A percentile compares a stretch with the other conserved stretches of the same genome.
These are phyloP conservation scores for Elephantulus edwardii DNA, from an alignment of 2,113 vertebrate species.

Conservation along the genomic window DNA sequence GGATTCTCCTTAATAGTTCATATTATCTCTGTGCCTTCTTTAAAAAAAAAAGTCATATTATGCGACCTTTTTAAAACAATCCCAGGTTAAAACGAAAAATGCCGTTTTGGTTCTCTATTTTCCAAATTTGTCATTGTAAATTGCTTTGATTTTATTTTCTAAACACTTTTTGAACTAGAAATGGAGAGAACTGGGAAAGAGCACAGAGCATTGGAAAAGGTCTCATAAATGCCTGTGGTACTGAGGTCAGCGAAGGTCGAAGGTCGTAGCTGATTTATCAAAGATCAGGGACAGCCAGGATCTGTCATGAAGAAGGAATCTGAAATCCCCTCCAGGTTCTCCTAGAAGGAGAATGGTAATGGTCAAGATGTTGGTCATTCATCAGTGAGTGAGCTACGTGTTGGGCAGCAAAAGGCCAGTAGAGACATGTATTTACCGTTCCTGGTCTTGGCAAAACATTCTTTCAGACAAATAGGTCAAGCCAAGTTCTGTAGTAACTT, in stretches of 20 bases:
- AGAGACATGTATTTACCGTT: neutral
- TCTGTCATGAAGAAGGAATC: neutral
- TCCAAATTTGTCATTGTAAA: neutral
- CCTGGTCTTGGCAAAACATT: constrained; percentile 34
- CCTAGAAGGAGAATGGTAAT: no score
- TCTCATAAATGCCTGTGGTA: neutral
- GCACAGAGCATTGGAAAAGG: neutral
- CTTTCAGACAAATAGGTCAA: neutral
- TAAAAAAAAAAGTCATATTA: no score
- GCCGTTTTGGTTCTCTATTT: neutral
- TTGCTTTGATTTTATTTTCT: neutral
- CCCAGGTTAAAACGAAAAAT: neutral
- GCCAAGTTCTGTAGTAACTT: neutral
- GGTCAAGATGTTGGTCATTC: neutral
- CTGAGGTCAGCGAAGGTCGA: neutral
- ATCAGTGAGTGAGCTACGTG: neutral
- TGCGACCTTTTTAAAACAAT: neutral
- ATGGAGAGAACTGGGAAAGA: neutral
- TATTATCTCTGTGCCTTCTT: constrained; percentile 1
- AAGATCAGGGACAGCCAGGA: neutral
- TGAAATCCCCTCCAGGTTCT: neutral
- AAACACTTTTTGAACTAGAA: constrained; percentile 8
- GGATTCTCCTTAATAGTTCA: neutral
- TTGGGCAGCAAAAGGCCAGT: neutral
- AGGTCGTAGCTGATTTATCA: accelerated